Percentiles rank a stretch among this genome's conserved stretches.
Evolutionary conservation across 2,888 invertebrate species (phyloP).

Genomic region (Diarsia mendica): DNA sequence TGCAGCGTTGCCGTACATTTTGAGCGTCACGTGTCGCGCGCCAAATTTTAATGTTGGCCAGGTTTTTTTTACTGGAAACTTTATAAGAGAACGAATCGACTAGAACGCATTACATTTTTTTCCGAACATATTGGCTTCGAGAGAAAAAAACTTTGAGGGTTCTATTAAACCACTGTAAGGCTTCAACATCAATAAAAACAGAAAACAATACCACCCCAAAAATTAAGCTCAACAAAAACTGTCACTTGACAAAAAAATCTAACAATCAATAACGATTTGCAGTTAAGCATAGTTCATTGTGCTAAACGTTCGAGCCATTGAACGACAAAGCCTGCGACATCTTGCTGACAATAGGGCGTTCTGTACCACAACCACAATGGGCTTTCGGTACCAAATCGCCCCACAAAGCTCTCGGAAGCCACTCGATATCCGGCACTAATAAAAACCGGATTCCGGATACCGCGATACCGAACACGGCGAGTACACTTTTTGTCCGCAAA

Average conservation of each 20-base stretch:
- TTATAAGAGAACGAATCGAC: not conserved
- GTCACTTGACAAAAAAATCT: constrained; percentile 51
- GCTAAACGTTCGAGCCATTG: constrained; percentile 66
- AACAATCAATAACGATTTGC: constrained; percentile 63
- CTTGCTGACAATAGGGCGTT: constrained; percentile 77
- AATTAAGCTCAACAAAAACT: constrained; percentile 48
- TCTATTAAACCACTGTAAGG: constrained; percentile 9
- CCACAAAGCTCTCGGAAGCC: constrained; percentile 84
- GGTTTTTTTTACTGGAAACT: not conserved
- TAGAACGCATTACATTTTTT: not conserved
- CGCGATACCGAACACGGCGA: constrained; percentile 59
- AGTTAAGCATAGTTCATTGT: constrained; percentile 64
- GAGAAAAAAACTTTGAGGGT: not conserved
- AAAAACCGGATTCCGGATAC: constrained; percentile 87
- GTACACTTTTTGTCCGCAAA: constrained; percentile 69
- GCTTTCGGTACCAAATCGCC: constrained; percentile 76
- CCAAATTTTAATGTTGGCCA: too few relatives aligned
- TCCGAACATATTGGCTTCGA: not conserved
- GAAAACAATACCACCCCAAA: constrained; percentile 46
- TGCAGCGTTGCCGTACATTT: too few relatives aligned
- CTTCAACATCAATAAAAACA: constrained; percentile 30
- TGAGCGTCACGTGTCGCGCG: too few relatives aligned
- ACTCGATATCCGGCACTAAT: constrained; percentile 86
- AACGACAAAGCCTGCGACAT: constrained; percentile 78
- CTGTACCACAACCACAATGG: constrained; percentile 81